phyloP scores from a whole-genome alignment of 1,140 invertebrate genomes.

The Achatina immaculata region DNA sequence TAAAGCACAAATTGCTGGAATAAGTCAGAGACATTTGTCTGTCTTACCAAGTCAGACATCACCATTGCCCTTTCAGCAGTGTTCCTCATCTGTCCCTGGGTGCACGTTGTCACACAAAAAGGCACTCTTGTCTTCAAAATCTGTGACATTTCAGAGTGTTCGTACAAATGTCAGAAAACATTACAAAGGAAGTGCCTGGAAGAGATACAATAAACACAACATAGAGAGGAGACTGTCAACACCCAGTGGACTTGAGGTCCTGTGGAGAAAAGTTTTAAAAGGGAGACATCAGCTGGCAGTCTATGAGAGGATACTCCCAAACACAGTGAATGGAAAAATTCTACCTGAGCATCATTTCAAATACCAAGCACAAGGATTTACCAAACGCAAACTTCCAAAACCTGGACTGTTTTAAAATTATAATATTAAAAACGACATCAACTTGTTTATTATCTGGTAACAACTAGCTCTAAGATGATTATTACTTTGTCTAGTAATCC shows the following conservation, averaged over 20 bases:
- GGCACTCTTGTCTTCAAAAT: constrained; percentile 3
- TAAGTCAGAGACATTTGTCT: too few species aligned
- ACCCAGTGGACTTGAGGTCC: constrained; percentile 39
- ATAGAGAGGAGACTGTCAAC: constrained; percentile 44
- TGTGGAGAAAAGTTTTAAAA: constrained; percentile 50
- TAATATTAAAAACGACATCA: too few species aligned
- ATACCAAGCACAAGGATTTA: constrained; percentile 35
- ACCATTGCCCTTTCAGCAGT: not conserved
- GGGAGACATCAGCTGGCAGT: constrained; percentile 38
- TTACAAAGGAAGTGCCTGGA: constrained; percentile 49
- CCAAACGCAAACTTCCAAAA: constrained; percentile 27
- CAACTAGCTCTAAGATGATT: too few species aligned
- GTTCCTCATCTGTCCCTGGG: not conserved
- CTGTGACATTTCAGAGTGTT: constrained; percentile 14
- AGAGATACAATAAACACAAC: constrained; percentile 49
- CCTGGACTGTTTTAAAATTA: constrained; percentile 29
- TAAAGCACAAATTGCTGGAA: too few species aligned
- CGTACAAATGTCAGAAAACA: constrained; percentile 36
- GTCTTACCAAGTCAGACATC: not conserved
- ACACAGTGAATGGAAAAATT: constrained; percentile 40
- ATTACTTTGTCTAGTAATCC: too few species aligned
- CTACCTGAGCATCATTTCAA: constrained; percentile 42
- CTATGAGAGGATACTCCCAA: constrained; percentile 43
- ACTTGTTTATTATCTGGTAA: too few species aligned
- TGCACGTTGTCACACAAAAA: not conserved